These are phyloP conservation scores for Archocentrus centrarchus DNA, from an alignment of 2,113 vertebrate genomes.

Conservation along the genomic window DNA sequence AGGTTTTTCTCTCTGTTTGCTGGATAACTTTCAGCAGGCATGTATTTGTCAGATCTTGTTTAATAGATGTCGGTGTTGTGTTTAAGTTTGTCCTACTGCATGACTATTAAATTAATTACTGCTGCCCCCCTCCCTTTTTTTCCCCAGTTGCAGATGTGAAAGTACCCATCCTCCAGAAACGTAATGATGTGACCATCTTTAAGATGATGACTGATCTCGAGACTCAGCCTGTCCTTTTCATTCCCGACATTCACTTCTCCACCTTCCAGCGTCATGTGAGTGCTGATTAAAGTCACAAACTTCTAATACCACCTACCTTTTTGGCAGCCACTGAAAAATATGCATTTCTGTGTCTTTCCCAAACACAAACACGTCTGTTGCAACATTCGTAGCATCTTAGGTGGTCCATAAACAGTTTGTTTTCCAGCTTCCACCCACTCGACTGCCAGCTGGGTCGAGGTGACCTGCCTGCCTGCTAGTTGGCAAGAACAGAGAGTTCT, in stretches of 20 bases:
- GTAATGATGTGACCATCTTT: conserved; percentile 93
- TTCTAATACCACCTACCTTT: background rate
- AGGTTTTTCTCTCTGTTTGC: background rate
- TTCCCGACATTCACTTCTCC: conserved; percentile 94
- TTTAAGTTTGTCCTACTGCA: background rate
- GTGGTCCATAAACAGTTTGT: conserved; percentile 51
- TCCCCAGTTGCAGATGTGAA: conserved; percentile 88
- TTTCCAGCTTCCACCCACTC: conserved; percentile 40
- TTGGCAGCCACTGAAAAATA: background rate
- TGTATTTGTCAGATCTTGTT: background rate
- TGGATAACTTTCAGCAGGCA: background rate
- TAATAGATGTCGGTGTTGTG: background rate
- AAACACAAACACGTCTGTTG: background rate
- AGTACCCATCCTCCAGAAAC: conserved; percentile 90
- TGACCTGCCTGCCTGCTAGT: conserved; percentile 62
- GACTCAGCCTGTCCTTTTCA: conserved; percentile 97
- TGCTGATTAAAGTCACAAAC: conserved; percentile 38
- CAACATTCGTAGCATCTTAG: background rate
- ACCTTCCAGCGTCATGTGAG: conserved; percentile 94
- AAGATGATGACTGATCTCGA: conserved; percentile 91
- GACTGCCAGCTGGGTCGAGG: conserved; percentile 51
- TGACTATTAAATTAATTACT: background rate
- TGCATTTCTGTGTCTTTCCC: background rate
- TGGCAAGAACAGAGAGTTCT: conserved; percentile 70
- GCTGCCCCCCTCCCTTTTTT: background rate